Percentiles rank a stretch among this genome's conserved stretches.
These are phyloP conservation scores for Mesorhabditis spiculigera DNA, from an alignment of 2,888 invertebrate genomes.

Conservation along the genomic window DNA sequence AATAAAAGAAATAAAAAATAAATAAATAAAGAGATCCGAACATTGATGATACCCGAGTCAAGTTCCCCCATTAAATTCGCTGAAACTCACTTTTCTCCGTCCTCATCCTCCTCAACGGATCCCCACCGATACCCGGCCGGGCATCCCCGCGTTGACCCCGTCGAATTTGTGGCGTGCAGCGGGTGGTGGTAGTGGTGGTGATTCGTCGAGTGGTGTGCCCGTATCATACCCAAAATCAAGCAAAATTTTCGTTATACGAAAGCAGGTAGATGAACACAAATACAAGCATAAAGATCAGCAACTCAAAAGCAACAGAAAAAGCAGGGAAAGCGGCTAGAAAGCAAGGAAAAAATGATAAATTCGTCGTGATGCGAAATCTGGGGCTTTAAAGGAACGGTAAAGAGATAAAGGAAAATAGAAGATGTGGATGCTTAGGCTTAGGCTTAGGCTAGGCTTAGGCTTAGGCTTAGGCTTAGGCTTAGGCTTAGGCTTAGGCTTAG, in stretches of 20 bases:
- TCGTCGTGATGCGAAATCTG: neutral
- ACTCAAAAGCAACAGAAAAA: neutral
- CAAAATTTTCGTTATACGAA: neutral
- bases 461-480: too few species aligned
- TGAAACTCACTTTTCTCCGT: neutral
- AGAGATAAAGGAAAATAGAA: too few species aligned
- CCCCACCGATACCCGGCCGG: conserved; percentile 1
- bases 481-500: too few species aligned
- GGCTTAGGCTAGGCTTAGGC: too few species aligned
- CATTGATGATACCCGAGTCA: too few species aligned
- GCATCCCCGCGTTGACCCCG: neutral
- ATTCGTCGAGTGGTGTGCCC: conserved; percentile 1
- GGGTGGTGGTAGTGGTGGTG: neutral
- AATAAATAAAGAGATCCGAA: too few species aligned
- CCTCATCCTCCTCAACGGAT: neutral
- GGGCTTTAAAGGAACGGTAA: too few species aligned
- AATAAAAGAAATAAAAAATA: too few species aligned
- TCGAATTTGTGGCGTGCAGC: neutral
- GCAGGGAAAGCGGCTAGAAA: neutral
- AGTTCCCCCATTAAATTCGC: too few species aligned
- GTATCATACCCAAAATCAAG: neutral
- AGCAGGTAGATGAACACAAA: neutral
- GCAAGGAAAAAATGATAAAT: neutral
- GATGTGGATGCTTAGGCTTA: too few species aligned
- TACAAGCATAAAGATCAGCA: neutral